Evolutionary conservation across 2,888 invertebrate genomes (phyloP).

Genomic region (Catotricha subobsoleta): DNA sequence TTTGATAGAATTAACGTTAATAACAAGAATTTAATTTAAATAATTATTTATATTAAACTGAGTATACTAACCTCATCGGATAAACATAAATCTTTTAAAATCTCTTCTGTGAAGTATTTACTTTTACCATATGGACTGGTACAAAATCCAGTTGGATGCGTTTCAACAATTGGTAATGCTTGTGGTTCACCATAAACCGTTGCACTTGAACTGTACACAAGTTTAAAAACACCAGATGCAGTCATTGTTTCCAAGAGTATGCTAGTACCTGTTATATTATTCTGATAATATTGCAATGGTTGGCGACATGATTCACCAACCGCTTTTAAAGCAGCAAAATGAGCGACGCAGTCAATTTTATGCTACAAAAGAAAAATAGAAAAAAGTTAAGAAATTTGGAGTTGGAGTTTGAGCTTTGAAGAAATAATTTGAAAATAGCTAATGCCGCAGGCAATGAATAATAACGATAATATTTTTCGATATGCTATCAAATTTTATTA

Average conservation of each 20-base stretch:
- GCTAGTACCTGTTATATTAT: slow-evolving; percentile 72
- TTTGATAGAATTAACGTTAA: background rate
- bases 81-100: slow-evolving; percentile 64
- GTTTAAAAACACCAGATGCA: slow-evolving; percentile 41
- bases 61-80: slow-evolving; percentile 56
- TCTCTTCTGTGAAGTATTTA: slow-evolving; percentile 88
- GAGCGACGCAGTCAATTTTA: slow-evolving; percentile 69
- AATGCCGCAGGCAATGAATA: too few relatives aligned
- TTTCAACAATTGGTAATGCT: slow-evolving; percentile 67
- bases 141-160: slow-evolving; percentile 68
- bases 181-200: slow-evolving; percentile 86
- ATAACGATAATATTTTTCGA: too few relatives aligned
- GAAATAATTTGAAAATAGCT: too few relatives aligned
- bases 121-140: slow-evolving; percentile 89
- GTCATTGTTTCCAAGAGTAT: slow-evolving; percentile 57
- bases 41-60: too few relatives aligned
- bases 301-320: slow-evolving; percentile 81
- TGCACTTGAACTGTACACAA: slow-evolving; percentile 76
- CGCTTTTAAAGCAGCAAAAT: slow-evolving; percentile 89
- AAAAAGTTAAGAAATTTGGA: too few relatives aligned
- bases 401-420: too few relatives aligned
- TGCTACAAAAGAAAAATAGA: too few relatives aligned
- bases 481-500: too few relatives aligned
- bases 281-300: slow-evolving; percentile 77
- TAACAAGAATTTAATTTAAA: slow-evolving; percentile 5